Evolutionary conservation across 1,140 invertebrate genomes (phyloP), one percentile per base, ranked within the genome.

Genomic region (Hirudo medicinalis): DNA sequence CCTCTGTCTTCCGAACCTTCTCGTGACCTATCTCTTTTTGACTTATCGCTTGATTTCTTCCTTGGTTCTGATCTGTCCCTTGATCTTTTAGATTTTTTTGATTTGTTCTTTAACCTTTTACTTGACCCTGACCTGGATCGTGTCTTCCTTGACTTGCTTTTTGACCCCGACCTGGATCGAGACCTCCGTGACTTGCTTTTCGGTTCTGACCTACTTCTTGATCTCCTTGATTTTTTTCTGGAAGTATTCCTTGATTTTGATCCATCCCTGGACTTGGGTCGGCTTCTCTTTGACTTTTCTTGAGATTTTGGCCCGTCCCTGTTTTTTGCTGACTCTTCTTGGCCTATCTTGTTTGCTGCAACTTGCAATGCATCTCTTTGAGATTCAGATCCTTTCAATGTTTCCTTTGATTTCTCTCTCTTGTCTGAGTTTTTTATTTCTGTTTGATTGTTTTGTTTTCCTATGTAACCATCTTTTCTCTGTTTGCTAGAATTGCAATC

Each of bases 161-260:
- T n/a, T 13, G 57, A 63, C 22, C 20, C 8, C 20, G 57, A 60
- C 27, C 55, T 60, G 55, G 20, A 25, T 63, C 54, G 20, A 25
- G 57, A 63, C 29, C 57, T 63, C 29, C 57, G 9, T 9, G 57
- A 63, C 19, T 32, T 63, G 19, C 29, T n/a, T 63, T 63, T 63
- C 11, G 19, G 1, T 22, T 32, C 8, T 5, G 57, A 63, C 17
- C 57, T 63, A 32, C 11, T 63, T n/a, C 57, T 63, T 13, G 57
- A 63, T 63, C 57, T 13, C 22, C 19, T 63, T 63, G 57, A 63
- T 63, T 32, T 63, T 22, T 63, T 63, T 11, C 57, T 63, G 2
- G 57, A 63, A 22, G 22, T 19, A 22, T 63, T 1, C 29, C 19
- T 32, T 63, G 57, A 63, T 32, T 63, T 63, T 25, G 57, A 63